Base-by-base conservation (phyloP, 1,140 invertebrate species). In the Lepidurus arcticus region DNA sequence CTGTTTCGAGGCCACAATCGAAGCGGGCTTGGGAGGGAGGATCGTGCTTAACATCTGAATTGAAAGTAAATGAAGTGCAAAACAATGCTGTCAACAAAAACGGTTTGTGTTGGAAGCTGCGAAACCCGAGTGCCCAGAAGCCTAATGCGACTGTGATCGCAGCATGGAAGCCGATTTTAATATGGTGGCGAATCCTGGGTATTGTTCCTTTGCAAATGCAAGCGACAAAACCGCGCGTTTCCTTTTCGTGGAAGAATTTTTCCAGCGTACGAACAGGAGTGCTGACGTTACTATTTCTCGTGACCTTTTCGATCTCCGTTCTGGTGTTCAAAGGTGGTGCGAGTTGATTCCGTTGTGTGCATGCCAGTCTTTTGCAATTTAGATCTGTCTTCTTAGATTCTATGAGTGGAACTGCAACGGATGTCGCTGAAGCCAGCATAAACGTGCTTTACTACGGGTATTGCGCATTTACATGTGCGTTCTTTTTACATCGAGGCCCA, bases 181-280 rank as follows among this genome's bases (percentile, higher is more conserved):
- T 65, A 4, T 65, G 53, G 53, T 65, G 53, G 53, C 53, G 53
- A 21, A 65, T 65, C 6, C 21, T 65, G n/a, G 53, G 53, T 7
- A 21, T 65, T 16, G 53, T 65, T 65, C 53, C 53, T 65, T 65
- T 65, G 53, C 53, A 65, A 65, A 65, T 21, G 16, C 53, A 65
- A 21, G 0, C 16, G 7, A 65, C 6, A 7, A 65, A 65, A 7
- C 53, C 53, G 6, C 21, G 53, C 16, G 13, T 65, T 65, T 65
- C 21, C 7, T 65, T 65, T 65, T 65, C 53, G 13, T 65, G 53
- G 53, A 65, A 21, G 13, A 65, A 21, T 5, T 65, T 65, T 7
- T 13, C 21, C 6, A 65, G n/a, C 21, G 16, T 65, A 65, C 53
- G 53, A 65, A 65, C 53, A 16, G 53, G 53, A 21, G 16, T 65